These are phyloP conservation scores for Colostygia pectinataria DNA, from an alignment of 2,888 invertebrate genomes.

Conservation along the genomic window DNA sequence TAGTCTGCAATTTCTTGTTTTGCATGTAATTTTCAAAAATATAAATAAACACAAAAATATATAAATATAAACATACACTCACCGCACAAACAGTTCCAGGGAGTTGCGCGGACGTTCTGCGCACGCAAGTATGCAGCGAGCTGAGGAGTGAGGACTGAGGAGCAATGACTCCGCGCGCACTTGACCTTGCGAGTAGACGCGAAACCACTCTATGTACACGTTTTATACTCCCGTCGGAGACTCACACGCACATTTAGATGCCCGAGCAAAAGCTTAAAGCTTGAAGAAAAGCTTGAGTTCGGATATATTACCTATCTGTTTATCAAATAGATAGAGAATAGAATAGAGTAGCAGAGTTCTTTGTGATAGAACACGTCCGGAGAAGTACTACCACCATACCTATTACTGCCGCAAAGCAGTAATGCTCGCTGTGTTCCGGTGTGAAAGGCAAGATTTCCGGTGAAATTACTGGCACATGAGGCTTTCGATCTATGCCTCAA, in stretches of 20 bases:
- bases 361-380: no score
- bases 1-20: no score
- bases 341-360: no score
- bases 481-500: no score
- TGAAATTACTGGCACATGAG: no score
- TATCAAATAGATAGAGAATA: no score
- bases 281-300: no score
- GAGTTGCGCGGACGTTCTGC: constrained; percentile 34
- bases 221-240: constrained; percentile 67
- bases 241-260: constrained; percentile 42
- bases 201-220: constrained; percentile 69
- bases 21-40: neutral
- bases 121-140: constrained; percentile 50
- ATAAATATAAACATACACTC: constrained; percentile 20
- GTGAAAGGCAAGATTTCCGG: no score
- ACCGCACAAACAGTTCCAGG: constrained; percentile 21
- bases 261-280: neutral
- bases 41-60: neutral
- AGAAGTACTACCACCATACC: no score
- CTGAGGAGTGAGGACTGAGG: constrained; percentile 47
- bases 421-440: no score
- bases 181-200: constrained; percentile 80
- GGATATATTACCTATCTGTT: no score
- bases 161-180: constrained; percentile 79
- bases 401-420: no score